Base-by-base conservation (phyloP, 1,140 invertebrate species). In the Listronotus bonariensis region DNA sequence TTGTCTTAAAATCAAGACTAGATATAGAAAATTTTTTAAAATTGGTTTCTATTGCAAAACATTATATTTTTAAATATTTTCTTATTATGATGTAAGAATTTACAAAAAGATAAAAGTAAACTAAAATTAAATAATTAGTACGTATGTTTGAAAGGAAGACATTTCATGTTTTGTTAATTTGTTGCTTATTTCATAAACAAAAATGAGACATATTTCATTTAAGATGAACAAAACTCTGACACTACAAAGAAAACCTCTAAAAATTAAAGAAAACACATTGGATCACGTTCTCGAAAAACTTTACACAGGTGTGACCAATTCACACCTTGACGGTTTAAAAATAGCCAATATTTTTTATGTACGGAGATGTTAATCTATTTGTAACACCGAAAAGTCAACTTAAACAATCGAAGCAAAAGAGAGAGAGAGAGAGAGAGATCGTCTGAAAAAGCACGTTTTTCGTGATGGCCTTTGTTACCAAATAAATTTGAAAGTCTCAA, bases 271-370 rank as follows among this genome's bases (percentile, higher is more conserved):
- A 60, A 60, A 60, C 38, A 51, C 20, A 5, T n/a, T 17, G 17
- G 46, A 52, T 60, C 58, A 60, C 58, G 58, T 60, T 18, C 48
- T 18, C 20, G 20, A 15, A 8, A 18, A 11, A 20, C 49, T 60
- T 60, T 46, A 60, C 58, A 51, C 58, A 60, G 58, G 58, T 60
- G 58, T 40, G 58, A 60, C 38, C 58, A 52, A 60, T 60, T 60
- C 36, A 51, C 58, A 60, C 58, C 48, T 60, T 46, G 36, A n/a
- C 32, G 14, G 32, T 40, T 53, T 56, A 20, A 43, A 43, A 56
- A 56, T n/a, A 42, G 32, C 45, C 18, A 59, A 59, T 59, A 59
- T 59, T 38, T 48, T 20, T 45, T 40, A 6, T 38, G 52, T 54
- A 38, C 18, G 52, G 36, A 48, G 58, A 60, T 60, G 58, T 38